Evolutionary conservation across 2,888 invertebrate species (phyloP), one percentile per base, ranked within the genome.

Genomic region (Tolmerus cingulatus): DNA sequence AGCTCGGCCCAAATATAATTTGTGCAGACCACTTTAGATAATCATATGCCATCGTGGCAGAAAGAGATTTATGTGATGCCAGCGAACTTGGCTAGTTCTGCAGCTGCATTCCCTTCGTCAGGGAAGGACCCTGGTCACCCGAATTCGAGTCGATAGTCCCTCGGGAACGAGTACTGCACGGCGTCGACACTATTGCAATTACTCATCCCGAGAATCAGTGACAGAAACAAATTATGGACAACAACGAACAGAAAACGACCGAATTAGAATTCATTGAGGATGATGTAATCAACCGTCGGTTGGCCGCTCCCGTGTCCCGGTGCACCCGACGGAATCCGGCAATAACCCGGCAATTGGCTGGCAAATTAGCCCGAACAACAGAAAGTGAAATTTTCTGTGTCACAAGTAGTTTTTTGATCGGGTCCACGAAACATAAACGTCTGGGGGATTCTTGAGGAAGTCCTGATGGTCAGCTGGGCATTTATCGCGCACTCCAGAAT

Each of bases 141-240:
- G 57, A n/a, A 9, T 57, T 57, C 46, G n/a, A 51, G 46, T 51
- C 46, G 46, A 51, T 23, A 2, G 8, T 19, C 19, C 37, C 40
- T 37, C 51, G 9, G n/a, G 43, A 46, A 12, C 27, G 2, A 14
- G 19, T 2, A 27, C 27, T 46, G 43, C 27, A 16, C 51, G 14
- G 23, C 46, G 86, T 86, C n/a, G 76, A 86, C 86, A 78, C 27
- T 4, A 79, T 2, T 79, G 34, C 66, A 57, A 86, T 86, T 78
- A 78, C 19, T 86, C 78, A 86, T 86, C 86, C 40, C 30, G 66
- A n/a, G 66, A 57, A 78, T 78, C 34, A 9, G 55, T 66, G 86
- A 66, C 86, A 86, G 86, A 86, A 86, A 86, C 78, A 86, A 86
- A 86, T 86, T 86, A 55, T 74, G 43, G 85, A 85, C 85, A 85